These are phyloP conservation scores for Oryzias dopingdopingensis DNA, from an alignment of 2,797 vertebrate genomes.

Conservation along the genomic window DNA sequence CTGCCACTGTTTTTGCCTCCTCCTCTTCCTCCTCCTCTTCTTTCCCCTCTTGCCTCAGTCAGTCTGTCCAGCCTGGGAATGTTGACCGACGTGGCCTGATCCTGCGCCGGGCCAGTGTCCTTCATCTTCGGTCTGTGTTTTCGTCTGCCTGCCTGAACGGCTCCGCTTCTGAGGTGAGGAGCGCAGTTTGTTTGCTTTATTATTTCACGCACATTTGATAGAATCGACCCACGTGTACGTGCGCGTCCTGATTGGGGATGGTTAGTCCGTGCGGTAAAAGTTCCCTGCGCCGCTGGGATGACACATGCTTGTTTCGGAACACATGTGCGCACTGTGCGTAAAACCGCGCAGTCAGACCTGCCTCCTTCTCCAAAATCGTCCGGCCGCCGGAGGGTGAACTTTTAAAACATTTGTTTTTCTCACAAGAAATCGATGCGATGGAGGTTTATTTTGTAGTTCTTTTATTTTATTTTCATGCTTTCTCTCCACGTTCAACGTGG, in stretches of 20 bases:
- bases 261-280: slow-evolving; percentile 32
- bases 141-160: slow-evolving; percentile 14
- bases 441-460: too few relatives aligned
- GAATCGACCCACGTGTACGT: not conserved
- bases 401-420: slow-evolving; percentile 24
- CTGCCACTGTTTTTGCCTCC: slow-evolving; percentile 48
- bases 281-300: slow-evolving; percentile 34
- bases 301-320: slow-evolving; percentile 35
- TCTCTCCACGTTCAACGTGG: not conserved
- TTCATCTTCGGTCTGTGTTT: slow-evolving; percentile 19
- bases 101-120: slow-evolving; percentile 33
- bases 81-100: slow-evolving; percentile 62
- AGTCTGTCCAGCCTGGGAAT: slow-evolving; percentile 58
- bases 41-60: slow-evolving; percentile 19
- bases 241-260: not conserved
- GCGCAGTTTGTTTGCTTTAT: too few relatives aligned
- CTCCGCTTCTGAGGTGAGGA: slow-evolving; percentile 54
- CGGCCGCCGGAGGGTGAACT: slow-evolving; percentile 33
- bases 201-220: slow-evolving; percentile 11
- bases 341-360: slow-evolving; percentile 11
- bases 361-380: slow-evolving; percentile 3
- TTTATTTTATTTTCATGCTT: not conserved
- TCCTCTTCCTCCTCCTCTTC: slow-evolving; percentile 26
- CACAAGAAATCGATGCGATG: too few relatives aligned
- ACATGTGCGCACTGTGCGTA: slow-evolving; percentile 39